phyloP scores from a whole-genome alignment of 2,113 vertebrate species.

The Saccopteryx leptura region DNA sequence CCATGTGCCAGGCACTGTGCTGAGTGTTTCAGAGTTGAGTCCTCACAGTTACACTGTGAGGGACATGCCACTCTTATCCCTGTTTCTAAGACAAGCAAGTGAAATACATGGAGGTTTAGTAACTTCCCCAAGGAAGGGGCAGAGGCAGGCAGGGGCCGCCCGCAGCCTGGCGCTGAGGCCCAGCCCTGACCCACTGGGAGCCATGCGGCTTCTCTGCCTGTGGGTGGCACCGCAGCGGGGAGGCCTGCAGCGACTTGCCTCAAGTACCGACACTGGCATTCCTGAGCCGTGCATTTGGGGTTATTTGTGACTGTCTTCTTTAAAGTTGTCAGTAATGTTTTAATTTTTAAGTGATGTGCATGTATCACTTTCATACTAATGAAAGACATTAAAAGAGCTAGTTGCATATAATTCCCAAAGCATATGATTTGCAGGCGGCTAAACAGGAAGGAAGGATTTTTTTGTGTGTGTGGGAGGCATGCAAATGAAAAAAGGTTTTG shows the following conservation, averaged over 20 bases:
- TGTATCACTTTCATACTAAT: background rate
- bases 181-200: background rate
- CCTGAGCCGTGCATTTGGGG: background rate
- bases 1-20: background rate
- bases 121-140: background rate
- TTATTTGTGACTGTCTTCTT: background rate
- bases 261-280: background rate
- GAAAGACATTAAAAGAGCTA: background rate
- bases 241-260: background rate
- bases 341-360: constrained; percentile 11
- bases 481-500: constrained; percentile 28
- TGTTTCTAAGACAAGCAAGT: background rate
- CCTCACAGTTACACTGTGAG: background rate
- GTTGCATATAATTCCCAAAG: background rate
- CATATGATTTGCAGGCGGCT: background rate
- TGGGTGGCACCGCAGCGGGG: background rate
- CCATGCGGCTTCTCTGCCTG: background rate
- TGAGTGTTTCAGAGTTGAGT: background rate
- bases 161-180: fast-evolving
- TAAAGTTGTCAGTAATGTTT: constrained; percentile 44
- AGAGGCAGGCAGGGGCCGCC: background rate
- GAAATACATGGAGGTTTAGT: background rate
- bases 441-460: background rate
- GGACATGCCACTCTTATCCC: background rate
- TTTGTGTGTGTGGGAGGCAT: background rate